phyloP scores from a whole-genome alignment of 2,888 invertebrate genomes.

The Harpalus rufipes region DNA sequence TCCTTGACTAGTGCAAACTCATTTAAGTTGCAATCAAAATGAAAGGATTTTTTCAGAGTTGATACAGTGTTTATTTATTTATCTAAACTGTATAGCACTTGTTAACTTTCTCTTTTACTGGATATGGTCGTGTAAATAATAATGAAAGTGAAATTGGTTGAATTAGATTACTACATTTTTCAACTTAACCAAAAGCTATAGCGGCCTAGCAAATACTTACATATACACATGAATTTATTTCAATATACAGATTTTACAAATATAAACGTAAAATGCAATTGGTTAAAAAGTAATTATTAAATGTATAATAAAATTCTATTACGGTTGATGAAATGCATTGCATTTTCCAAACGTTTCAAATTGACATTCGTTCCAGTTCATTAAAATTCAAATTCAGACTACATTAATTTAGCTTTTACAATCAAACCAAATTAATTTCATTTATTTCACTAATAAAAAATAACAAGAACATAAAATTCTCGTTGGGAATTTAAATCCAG shows the following conservation, averaged over 20 bases:
- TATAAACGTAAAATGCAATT: neutral
- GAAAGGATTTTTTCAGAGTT: slow-evolving; percentile 29
- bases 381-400: slow-evolving; percentile 12
- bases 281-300: neutral
- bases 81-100: slow-evolving; percentile 16
- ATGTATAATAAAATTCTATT: neutral
- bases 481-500: slow-evolving; percentile 28
- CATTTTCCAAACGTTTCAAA: neutral
- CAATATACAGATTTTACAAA: neutral
- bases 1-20: neutral
- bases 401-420: slow-evolving; percentile 10
- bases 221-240: neutral
- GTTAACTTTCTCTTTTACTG: slow-evolving; percentile 1
- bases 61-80: slow-evolving; percentile 24
- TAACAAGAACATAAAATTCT: slow-evolving; percentile 27
- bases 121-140: slow-evolving; percentile 2
- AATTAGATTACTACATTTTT: slow-evolving; percentile 22
- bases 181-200: neutral
- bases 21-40: slow-evolving; percentile 39
- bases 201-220: neutral
- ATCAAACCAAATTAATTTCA: slow-evolving; percentile 32
- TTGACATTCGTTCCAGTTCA: slow-evolving; percentile 7
- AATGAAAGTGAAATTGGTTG: slow-evolving; percentile 12
- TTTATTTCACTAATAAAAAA: slow-evolving; percentile 40
- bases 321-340: neutral